phyloP scores from a whole-genome alignment of 2,888 invertebrate genomes.

The Tuta absoluta region DNA sequence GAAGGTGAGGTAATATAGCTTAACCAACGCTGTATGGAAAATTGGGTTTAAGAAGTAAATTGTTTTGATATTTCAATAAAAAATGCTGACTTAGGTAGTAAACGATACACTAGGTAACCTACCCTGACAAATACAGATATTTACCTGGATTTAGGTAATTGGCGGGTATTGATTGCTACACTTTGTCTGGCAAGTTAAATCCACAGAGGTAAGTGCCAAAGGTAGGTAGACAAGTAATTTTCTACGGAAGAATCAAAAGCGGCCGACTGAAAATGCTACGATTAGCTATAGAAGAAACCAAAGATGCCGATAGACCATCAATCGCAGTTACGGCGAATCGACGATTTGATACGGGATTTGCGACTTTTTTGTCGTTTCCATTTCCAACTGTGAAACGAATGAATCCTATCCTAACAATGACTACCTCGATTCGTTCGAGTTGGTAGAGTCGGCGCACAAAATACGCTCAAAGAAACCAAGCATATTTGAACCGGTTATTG shows the following conservation, averaged over 20 bases:
- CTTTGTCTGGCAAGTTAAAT: too few species aligned
- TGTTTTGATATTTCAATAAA: too few species aligned
- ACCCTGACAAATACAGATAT: too few species aligned
- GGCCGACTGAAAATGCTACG: not conserved
- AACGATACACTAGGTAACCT: too few species aligned
- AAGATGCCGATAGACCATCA: slow-evolving; percentile 10
- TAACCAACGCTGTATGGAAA: not conserved
- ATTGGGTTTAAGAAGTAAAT: not conserved
- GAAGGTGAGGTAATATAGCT: not conserved
- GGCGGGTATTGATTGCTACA: too few species aligned
- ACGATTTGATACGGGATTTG: slow-evolving; percentile 17
- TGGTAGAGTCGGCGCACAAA: slow-evolving; percentile 51
- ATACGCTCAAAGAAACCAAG: slow-evolving; percentile 65
- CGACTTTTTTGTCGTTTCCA: slow-evolving; percentile 22
- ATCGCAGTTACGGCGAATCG: slow-evolving; percentile 14
- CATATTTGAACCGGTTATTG: slow-evolving; percentile 71
- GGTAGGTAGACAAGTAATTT: not conserved
- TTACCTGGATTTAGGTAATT: not conserved
- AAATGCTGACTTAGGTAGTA: too few species aligned
- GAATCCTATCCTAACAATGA: slow-evolving; percentile 39
- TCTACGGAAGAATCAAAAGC: not conserved
- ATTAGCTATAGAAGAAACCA: slow-evolving; percentile 14
- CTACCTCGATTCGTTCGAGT: slow-evolving; percentile 57
- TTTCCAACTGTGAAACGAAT: slow-evolving; percentile 24
- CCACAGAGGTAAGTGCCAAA: not conserved